A percentile compares a stretch with the other conserved stretches of the same genome.
phyloP scores from a whole-genome alignment of 2,888 invertebrate genomes.

The Ormyrus pomaceus region DNA sequence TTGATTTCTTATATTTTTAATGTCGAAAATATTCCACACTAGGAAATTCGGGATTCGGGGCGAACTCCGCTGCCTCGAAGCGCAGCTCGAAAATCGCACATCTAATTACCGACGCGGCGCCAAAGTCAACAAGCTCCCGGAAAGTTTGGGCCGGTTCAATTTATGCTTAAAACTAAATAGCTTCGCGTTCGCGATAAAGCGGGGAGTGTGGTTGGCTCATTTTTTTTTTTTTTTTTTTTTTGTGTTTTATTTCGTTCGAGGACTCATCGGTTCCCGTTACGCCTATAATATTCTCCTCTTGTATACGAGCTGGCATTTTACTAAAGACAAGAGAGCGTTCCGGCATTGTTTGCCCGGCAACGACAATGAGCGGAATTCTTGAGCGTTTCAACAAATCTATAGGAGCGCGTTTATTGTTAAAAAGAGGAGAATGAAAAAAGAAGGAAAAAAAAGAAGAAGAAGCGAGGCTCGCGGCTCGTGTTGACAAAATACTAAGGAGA shows the following conservation, averaged over 20 bases:
- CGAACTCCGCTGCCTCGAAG: neutral
- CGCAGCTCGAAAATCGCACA: neutral
- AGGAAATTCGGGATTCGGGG: neutral
- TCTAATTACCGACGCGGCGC: neutral
- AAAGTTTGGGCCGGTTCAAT: neutral
- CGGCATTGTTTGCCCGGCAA: constrained; percentile 45
- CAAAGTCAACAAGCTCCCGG: constrained; percentile 1
- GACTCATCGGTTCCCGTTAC: constrained; percentile 49
- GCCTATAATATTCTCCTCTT: neutral
- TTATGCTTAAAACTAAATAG: neutral
- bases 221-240: neutral
- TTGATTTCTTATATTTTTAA: constrained; percentile 7
- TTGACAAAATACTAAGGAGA: constrained; percentile 64
- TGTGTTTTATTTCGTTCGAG: constrained; percentile 12
- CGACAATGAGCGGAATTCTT: constrained; percentile 72
- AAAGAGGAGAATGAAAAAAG: constrained; percentile 49
- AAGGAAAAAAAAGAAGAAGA: neutral
- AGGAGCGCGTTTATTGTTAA: constrained; percentile 63
- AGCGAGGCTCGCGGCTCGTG: constrained; percentile 51
- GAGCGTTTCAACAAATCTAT: constrained; percentile 67
- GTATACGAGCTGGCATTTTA: constrained; percentile 34
- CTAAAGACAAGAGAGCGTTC: constrained; percentile 30
- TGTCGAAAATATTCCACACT: neutral
- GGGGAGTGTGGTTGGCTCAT: neutral
- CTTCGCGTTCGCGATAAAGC: neutral